Evolutionary conservation across 1,140 invertebrate species (phyloP).

Genomic region (Aphis gossypii): DNA sequence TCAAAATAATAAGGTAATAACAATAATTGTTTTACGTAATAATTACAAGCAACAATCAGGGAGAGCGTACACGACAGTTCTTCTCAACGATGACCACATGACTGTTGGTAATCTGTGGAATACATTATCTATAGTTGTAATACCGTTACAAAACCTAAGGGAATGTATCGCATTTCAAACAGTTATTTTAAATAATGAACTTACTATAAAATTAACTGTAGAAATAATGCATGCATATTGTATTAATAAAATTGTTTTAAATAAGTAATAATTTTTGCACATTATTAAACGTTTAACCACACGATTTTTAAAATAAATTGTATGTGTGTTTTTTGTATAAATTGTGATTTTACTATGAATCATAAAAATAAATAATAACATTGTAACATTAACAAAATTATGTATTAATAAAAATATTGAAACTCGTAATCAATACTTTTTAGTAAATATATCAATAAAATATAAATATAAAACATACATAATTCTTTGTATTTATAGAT

Average conservation of each 20-base stretch:
- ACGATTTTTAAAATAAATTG: background rate
- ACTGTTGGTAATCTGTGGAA: conserved; percentile 28
- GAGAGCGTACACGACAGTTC: conserved; percentile 45
- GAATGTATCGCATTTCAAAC: background rate
- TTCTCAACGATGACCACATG: conserved; percentile 43
- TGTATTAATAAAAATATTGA: background rate
- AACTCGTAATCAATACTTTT: background rate
- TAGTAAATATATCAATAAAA: background rate
- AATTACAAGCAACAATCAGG: background rate
- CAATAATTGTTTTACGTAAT: background rate
- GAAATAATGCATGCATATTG: background rate
- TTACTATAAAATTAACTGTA: background rate
- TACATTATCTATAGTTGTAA: conserved; percentile 9
- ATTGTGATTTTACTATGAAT: background rate
- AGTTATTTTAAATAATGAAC: background rate
- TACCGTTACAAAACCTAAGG: conserved; percentile 4
- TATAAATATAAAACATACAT: background rate
- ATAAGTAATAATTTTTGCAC: background rate
- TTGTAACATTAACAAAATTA: background rate
- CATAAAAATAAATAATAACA: background rate
- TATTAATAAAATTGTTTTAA: background rate
- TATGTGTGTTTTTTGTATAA: background rate
- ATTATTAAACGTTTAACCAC: background rate
- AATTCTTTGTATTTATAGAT: background rate
- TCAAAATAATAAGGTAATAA: background rate